Evolutionary conservation across 2,797 vertebrate genomes (phyloP).

Genomic region (Clarias platycephalus): DNA sequence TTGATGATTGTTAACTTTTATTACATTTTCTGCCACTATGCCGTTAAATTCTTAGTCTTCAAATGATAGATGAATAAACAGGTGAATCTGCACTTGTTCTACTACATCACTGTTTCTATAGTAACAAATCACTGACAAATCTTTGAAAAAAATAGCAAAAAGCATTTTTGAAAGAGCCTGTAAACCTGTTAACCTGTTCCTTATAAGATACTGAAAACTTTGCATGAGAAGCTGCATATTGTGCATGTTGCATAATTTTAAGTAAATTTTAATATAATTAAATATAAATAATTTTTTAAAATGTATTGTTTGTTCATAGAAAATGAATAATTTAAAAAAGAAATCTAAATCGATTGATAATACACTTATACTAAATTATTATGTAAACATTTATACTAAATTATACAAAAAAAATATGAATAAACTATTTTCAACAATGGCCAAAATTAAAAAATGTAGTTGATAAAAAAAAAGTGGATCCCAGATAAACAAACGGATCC

Average conservation of each 20-base stretch:
- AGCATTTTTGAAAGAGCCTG: background rate
- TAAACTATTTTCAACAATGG: no score
- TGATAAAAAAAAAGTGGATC: no score
- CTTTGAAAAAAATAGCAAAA: background rate
- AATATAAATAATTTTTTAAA: no score
- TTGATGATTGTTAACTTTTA: background rate
- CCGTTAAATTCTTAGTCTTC: background rate
- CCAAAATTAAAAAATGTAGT: no score
- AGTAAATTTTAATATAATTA: no score
- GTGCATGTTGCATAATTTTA: background rate
- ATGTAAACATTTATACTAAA: no score
- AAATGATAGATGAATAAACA: background rate
- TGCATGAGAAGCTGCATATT: background rate
- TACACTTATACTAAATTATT: no score
- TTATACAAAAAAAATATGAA: no score
- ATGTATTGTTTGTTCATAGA: no score
- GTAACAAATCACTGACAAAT: background rate
- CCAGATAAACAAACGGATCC: no score
- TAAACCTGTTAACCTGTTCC: background rate
- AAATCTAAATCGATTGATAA: no score
- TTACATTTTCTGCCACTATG: background rate
- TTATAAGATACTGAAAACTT: background rate
- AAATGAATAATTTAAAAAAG: no score
- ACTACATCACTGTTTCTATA: background rate
- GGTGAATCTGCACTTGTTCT: background rate